Evolutionary conservation across 2,888 invertebrate genomes (phyloP).

Genomic region (Drosophila subsilvestris): DNA sequence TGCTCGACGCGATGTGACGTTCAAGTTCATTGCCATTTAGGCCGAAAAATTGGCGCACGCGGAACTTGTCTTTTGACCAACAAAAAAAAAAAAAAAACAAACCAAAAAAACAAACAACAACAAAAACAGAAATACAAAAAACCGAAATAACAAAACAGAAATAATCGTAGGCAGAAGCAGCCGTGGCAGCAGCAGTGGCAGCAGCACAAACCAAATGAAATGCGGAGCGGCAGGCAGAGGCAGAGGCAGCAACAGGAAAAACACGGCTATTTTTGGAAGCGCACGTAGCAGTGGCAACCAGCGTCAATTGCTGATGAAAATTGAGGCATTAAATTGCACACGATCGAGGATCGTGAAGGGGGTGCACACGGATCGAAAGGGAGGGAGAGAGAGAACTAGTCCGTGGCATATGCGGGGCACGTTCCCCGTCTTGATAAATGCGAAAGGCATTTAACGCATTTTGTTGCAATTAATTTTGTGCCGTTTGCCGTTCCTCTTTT

Average conservation of each 20-base stretch:
- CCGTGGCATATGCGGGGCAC: constrained; percentile 17
- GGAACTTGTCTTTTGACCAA: constrained; percentile 32
- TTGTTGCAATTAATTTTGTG: constrained; percentile 54
- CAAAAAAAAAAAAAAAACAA: constrained; percentile 10
- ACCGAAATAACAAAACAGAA: constrained; percentile 2
- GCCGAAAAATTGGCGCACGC: constrained; percentile 46
- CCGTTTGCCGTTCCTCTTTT: background rate
- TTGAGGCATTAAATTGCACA: constrained; percentile 57
- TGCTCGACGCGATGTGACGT: constrained; percentile 23
- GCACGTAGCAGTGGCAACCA: constrained; percentile 37
- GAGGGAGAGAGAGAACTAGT: background rate
- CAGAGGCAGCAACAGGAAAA: background rate
- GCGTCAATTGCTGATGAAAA: constrained; percentile 32
- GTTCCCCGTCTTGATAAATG: constrained; percentile 25
- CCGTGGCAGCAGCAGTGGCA: background rate
- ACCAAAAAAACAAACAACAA: constrained; percentile 34
- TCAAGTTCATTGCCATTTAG: constrained; percentile 64
- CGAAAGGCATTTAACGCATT: constrained; percentile 51
- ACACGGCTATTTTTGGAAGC: constrained; percentile 45
- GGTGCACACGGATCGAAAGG: background rate
- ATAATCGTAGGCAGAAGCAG: background rate
- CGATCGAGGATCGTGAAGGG: constrained; percentile 33
- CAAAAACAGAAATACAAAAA: constrained; percentile 14
- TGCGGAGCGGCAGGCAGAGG: constrained; percentile 14
- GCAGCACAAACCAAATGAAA: constrained; percentile 24